Conservation (phyloP, 2,797 vertebrate species). For the Staurois parvus region DNA sequence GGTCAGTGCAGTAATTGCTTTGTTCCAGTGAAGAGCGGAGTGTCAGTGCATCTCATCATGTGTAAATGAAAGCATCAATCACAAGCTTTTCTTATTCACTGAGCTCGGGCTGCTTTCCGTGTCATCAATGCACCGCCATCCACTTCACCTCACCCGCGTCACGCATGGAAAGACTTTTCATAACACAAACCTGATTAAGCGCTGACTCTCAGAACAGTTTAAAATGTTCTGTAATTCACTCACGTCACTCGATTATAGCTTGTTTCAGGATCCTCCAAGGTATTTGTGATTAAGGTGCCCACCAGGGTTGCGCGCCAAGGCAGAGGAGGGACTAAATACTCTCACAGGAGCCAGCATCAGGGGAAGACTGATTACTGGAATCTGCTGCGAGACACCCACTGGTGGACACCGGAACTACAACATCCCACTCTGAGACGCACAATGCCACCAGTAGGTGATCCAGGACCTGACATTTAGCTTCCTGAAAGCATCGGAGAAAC, state of each 20-base stretch:
- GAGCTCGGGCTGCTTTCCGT: not conserved
- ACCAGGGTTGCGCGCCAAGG: too few species aligned
- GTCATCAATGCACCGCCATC: constrained; percentile 2
- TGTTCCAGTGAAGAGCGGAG: constrained; percentile 23
- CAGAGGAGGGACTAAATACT: too few species aligned
- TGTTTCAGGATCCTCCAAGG: not conserved
- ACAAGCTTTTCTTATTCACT: constrained; percentile 23
- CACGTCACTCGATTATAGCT: not conserved
- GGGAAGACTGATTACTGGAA: too few species aligned
- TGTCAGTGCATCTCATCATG: constrained; percentile 42
- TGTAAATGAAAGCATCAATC: constrained; percentile 52
- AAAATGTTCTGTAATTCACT: not conserved
- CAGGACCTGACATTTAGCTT: too few species aligned
- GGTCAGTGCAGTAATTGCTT: constrained; percentile 47
- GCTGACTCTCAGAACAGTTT: not conserved
- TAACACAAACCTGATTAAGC: constrained; percentile 4
- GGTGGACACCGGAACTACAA: too few species aligned
- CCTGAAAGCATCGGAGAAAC: too few species aligned
- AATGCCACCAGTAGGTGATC: too few species aligned
- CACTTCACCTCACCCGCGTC: not conserved
- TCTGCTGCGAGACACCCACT: too few species aligned
- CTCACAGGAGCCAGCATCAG: too few species aligned
- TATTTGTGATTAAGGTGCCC: too few species aligned
- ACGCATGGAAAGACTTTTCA: constrained; percentile 6
- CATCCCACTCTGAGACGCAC: too few species aligned